Percentiles rank a stretch among this genome's conserved stretches.
Conservation (phyloP, 1,140 invertebrate genomes). For the Bombus vancouverensis region DNA sequence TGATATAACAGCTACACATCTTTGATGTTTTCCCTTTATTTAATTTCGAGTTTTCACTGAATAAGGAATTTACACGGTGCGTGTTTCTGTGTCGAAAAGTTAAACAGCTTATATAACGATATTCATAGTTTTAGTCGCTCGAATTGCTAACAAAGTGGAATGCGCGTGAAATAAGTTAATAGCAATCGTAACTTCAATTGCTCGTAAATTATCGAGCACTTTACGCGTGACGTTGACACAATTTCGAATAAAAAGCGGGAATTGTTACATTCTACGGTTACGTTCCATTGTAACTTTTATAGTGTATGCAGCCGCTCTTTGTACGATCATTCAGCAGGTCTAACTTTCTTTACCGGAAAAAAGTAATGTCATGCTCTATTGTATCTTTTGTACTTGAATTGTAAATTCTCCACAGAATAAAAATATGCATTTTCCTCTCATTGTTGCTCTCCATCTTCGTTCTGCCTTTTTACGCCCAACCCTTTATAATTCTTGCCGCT, state of each 20-base stretch:
- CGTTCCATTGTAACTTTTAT: neutral
- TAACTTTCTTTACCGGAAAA: conserved; percentile 30
- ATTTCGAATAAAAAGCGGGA: neutral
- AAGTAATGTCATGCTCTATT: conserved; percentile 44
- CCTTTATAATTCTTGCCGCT: conserved; percentile 39
- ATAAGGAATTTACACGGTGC: no score
- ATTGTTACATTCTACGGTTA: neutral
- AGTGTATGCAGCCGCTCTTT: neutral
- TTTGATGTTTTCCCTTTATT: neutral
- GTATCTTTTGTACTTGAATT: conserved; percentile 38
- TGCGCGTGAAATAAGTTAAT: no score
- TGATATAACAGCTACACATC: no score
- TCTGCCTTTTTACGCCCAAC: neutral
- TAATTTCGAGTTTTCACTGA: neutral
- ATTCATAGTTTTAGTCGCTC: neutral
- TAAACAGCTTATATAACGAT: neutral
- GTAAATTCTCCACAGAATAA: conserved; percentile 39
- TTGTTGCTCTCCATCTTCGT: neutral
- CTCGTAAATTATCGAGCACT: neutral
- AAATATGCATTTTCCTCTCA: conserved; percentile 28
- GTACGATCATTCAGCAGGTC: conserved; percentile 9
- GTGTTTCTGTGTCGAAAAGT: no score
- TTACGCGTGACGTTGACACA: neutral
- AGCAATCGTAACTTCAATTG: neutral
- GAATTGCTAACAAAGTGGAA: neutral